Evolutionary conservation across 2,888 invertebrate species (phyloP).

Genomic region (Drosophila robusta): DNA sequence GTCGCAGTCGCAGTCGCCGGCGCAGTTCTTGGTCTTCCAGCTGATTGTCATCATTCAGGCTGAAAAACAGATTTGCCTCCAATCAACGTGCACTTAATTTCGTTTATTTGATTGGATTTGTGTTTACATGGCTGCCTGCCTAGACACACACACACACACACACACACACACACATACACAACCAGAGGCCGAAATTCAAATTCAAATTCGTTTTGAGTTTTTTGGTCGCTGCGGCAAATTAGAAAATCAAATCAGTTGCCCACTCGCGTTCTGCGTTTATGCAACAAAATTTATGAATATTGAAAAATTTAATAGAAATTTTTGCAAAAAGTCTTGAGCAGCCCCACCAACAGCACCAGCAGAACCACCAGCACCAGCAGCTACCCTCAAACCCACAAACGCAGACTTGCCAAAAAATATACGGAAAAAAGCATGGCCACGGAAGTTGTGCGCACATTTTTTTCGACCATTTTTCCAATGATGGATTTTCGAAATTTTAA

Average conservation of each 20-base stretch:
- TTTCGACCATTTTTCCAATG: conserved; percentile 82
- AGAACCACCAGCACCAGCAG: background rate
- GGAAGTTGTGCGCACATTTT: conserved; percentile 68
- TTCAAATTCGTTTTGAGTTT: conserved; percentile 58
- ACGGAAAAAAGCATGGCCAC: conserved; percentile 70
- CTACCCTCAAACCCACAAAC: conserved; percentile 21
- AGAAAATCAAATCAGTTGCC: conserved; percentile 76
- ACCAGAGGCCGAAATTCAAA: conserved; percentile 51
- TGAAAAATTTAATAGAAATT: conserved; percentile 76
- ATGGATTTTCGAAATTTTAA: conserved; percentile 84
- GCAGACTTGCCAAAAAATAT: conserved; percentile 37
- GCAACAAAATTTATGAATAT: conserved; percentile 73
- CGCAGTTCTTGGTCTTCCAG: conserved; percentile 36
- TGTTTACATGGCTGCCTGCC: conserved; percentile 78
- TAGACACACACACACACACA: conserved; percentile 27
- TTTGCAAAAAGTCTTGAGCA: conserved; percentile 46
- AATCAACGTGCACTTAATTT: conserved; percentile 81
- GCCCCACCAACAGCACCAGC: background rate
- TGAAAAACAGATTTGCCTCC: conserved; percentile 81
- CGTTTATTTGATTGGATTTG: conserved; percentile 81
- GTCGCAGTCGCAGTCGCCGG: background rate
- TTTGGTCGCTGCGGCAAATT: conserved; percentile 60
- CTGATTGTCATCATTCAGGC: conserved; percentile 81
- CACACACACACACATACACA: conserved; percentile 8
- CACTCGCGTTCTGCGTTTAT: conserved; percentile 46